Conservation (phyloP, 2,888 invertebrate genomes). For the Apotomis capreana region DNA sequence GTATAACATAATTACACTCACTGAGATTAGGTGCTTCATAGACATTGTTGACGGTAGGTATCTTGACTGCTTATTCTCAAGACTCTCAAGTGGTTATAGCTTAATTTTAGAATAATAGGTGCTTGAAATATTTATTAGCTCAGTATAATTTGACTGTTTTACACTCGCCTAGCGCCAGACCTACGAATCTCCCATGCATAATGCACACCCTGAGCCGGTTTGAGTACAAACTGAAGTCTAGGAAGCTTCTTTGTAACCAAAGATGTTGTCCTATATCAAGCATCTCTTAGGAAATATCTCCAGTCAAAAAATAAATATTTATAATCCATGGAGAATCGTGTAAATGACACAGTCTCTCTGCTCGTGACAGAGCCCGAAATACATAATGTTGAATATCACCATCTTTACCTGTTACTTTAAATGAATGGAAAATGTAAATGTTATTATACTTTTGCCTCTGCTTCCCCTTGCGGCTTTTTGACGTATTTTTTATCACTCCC, state of each 20-base stretch:
- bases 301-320: constrained; percentile 11
- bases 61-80: too few relatives aligned
- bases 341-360: constrained; percentile 9
- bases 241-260: constrained; percentile 8
- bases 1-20: too few relatives aligned
- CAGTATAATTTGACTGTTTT: constrained; percentile 29
- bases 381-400: constrained; percentile 37
- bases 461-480: constrained; percentile 38
- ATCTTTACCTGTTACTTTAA: constrained; percentile 43
- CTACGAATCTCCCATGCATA: constrained; percentile 34
- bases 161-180: constrained; percentile 16
- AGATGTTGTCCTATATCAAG: not conserved
- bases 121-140: constrained; percentile 1
- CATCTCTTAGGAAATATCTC: constrained; percentile 3
- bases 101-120: constrained; percentile 2
- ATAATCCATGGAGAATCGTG: constrained; percentile 4
- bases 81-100: not conserved
- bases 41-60: too few relatives aligned
- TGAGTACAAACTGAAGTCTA: constrained; percentile 21
- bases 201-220: constrained; percentile 23
- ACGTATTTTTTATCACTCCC: constrained; percentile 39
- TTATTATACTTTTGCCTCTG: constrained; percentile 41
- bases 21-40: not conserved
- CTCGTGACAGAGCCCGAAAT: constrained; percentile 31
- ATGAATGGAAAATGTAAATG: constrained; percentile 46